These are phyloP conservation scores for Mythimna impura DNA, from an alignment of 2,888 invertebrate genomes.

Conservation along the genomic window DNA sequence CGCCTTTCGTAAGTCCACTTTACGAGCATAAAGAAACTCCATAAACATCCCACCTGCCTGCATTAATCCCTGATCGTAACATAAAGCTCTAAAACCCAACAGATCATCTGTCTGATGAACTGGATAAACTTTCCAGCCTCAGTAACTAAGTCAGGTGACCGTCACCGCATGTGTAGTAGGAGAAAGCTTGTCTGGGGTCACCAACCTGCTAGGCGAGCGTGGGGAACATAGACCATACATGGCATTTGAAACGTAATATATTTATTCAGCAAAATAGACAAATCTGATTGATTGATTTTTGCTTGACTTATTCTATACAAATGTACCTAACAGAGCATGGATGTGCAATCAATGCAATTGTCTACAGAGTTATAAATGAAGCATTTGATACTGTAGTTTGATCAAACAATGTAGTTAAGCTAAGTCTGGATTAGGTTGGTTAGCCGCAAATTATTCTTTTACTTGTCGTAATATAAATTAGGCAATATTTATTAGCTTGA, in stretches of 20 bases:
- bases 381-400: constrained; percentile 14
- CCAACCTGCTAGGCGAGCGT: constrained; percentile 43
- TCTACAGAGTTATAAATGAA: constrained; percentile 10
- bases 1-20: constrained; percentile 1
- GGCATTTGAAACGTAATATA: constrained; percentile 17
- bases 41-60: neutral
- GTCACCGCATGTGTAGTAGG: constrained; percentile 28
- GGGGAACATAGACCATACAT: constrained; percentile 20
- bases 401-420: constrained; percentile 18
- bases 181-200: constrained; percentile 52
- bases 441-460: constrained; percentile 52
- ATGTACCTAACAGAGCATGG: neutral
- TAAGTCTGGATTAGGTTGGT: constrained; percentile 44
- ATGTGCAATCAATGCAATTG: constrained; percentile 23
- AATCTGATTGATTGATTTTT: neutral
- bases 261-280: constrained; percentile 2
- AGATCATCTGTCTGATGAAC: constrained; percentile 30
- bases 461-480: constrained; percentile 30
- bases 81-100: constrained; percentile 2
- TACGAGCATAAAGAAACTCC: neutral
- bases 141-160: constrained; percentile 34
- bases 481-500: constrained; percentile 14
- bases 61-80: neutral
- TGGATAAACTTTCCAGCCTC: constrained; percentile 42
- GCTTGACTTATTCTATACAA: neutral